Base-by-base conservation (phyloP, 2,797 vertebrate genomes). In the Spinibarbus caldwelli region DNA sequence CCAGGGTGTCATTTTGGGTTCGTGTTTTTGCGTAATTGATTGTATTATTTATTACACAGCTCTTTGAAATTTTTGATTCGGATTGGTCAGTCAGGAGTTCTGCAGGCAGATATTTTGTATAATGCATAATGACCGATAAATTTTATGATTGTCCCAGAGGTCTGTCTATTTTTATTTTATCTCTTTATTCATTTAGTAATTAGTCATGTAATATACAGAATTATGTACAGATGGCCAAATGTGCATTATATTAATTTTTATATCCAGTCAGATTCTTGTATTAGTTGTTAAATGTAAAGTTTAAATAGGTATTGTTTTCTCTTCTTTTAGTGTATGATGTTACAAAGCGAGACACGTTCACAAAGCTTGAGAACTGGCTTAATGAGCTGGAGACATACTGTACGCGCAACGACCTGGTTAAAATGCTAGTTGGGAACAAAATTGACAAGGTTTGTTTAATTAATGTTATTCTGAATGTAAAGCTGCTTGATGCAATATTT, bases 361-460 rank as follows among this genome's bases (percentile, higher is more conserved):
- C 95, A 7, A 98, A 96, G 90, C 95, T 99, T 85, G 97, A 97
- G 93, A 99, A 98, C 94, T 99, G 98, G 98, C 94, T 99, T 92
- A 99, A 96, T 86, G 98, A 99, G 92, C 94, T 99, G 95, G 98
- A 99, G 95, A 99, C 98, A 0, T 99, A 99, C 93, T 97, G 97
- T 88, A 99, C 97, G 45, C 97, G 97, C 89, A 98, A 98, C 83
- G 98, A 99, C 92, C 97, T 99, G 85, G 97, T 99, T n/a, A 98
- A 99, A 92, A 99, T 99, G 98, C 94, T 99, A 41, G 98, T 99
- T 84, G 98, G 98, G 89, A 99, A 99, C 95, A 99, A 99, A 95
- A 99, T 99, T 38, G 98, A 99, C 92, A 97, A 96, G 96, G 98
- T 98, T 93, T 94, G 94, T 98, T 93, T 94, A 29, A 54, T 31